Conservation (phyloP, 2,888 invertebrate species). For the Drosophila prostipennis region DNA sequence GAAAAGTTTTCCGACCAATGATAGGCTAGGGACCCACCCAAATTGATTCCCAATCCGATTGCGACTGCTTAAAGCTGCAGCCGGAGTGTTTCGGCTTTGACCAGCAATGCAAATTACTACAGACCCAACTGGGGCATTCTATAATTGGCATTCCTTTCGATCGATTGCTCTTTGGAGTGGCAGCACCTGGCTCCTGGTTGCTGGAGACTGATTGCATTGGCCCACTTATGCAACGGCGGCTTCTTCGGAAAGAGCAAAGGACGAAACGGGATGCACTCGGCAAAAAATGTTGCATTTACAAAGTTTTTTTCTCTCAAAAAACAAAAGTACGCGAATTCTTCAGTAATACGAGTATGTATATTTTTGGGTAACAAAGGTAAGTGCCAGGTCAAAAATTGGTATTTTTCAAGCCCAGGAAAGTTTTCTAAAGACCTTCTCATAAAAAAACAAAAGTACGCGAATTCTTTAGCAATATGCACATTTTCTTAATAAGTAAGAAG, state of each 20-base stretch:
- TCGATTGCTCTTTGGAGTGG: conserved; percentile 2
- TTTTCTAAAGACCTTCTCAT: too few relatives aligned
- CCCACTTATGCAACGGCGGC: neutral
- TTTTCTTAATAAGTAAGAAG: too few relatives aligned
- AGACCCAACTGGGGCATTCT: conserved; percentile 8
- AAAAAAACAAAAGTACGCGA: neutral
- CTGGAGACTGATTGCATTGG: neutral
- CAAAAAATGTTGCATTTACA: neutral
- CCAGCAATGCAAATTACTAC: conserved; percentile 29
- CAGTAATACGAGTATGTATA: neutral
- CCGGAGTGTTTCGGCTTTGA: conserved; percentile 1
- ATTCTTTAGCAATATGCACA: too few relatives aligned
- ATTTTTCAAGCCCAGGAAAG: too few relatives aligned
- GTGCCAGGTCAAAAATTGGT: too few relatives aligned
- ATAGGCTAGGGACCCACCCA: neutral
- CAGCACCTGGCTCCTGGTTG: neutral
- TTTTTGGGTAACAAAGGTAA: too few relatives aligned
- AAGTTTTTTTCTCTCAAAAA: too few relatives aligned
- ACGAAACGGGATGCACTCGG: neutral
- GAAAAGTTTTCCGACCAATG: conserved; percentile 1
- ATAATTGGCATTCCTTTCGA: conserved; percentile 34
- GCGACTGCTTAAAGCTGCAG: neutral
- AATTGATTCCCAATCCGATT: conserved; percentile 22
- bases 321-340: neutral
- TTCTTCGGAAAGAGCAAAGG: neutral